phyloP scores from a whole-genome alignment of 2,113 vertebrate genomes.

The Ahaetulla prasina region DNA sequence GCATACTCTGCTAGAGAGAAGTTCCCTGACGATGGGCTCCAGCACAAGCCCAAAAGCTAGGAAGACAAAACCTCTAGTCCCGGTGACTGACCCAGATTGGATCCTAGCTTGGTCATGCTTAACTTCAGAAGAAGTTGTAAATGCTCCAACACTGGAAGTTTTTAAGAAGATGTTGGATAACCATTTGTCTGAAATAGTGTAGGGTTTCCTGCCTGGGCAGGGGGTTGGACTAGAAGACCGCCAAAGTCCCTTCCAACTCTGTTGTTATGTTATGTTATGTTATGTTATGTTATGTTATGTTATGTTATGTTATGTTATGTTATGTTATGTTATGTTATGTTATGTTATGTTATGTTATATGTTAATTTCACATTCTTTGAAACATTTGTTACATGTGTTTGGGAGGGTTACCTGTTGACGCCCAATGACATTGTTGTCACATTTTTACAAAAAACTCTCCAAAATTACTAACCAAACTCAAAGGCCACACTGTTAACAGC shows the following conservation, averaged over 20 bases:
- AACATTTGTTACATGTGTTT: background rate
- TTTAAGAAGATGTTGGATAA: too few relatives aligned
- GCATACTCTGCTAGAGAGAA: background rate
- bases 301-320: too few relatives aligned
- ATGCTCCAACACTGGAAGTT: too few relatives aligned
- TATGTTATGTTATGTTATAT: too few relatives aligned
- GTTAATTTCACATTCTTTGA: background rate
- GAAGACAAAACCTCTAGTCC: background rate
- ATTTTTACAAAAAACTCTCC: background rate
- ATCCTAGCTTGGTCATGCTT: background rate
- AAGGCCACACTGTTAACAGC: background rate
- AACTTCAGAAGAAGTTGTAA: too few relatives aligned
- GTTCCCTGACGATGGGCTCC: background rate
- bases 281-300: too few relatives aligned
- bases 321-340: too few relatives aligned
- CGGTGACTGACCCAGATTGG: background rate
- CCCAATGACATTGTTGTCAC: background rate
- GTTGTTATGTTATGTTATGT: too few relatives aligned
- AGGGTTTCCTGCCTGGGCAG: too few relatives aligned
- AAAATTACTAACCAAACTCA: background rate
- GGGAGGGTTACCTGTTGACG: background rate
- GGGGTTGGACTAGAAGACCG: too few relatives aligned
- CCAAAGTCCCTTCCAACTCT: too few relatives aligned
- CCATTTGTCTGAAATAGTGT: too few relatives aligned
- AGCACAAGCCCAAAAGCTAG: background rate